These are phyloP conservation scores for human DNA, from an alignment of 2,113 vertebrate species.

Conservation along the genomic window GRCh38 chr13:72375501-72376000, in stretches of 20 bases:
- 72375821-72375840: background rate
- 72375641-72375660: too few relatives aligned
- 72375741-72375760: background rate
- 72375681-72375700: background rate
- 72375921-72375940: background rate
- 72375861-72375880: background rate
- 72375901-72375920: background rate
- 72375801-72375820: background rate
- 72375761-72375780: background rate
- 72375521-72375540: background rate
- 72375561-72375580: too few relatives aligned
- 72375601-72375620: too few relatives aligned
- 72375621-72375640: too few relatives aligned
- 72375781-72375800: background rate
- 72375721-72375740: background rate
- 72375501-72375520: background rate
- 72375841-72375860: background rate
- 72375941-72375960: background rate
- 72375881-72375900: background rate
- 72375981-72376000: background rate
- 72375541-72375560: background rate
- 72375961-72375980: background rate
- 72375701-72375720: background rate
- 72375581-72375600: too few relatives aligned
- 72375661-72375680: background rate